phyloP scores from a whole-genome alignment of 1,140 invertebrate genomes.

The Ylistrum balloti region DNA sequence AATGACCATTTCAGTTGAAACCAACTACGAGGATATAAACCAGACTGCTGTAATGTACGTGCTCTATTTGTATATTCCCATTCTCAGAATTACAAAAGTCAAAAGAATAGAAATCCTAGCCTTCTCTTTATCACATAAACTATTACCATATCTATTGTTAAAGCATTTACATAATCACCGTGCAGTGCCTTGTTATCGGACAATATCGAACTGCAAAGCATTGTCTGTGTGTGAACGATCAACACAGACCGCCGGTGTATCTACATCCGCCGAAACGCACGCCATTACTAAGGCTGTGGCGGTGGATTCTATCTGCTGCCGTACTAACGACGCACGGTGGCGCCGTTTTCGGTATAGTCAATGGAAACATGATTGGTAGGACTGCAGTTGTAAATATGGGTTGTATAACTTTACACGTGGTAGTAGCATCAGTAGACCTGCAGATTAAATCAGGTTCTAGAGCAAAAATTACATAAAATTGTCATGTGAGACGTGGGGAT shows the following conservation, averaged over 20 bases:
- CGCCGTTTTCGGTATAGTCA: neutral
- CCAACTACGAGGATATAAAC: no score
- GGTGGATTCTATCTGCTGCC: neutral
- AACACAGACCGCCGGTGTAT: neutral
- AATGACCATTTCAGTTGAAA: no score
- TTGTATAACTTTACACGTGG: neutral
- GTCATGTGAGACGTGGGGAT: neutral
- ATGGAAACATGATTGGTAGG: neutral
- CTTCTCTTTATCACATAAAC: neutral
- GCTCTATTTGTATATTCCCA: no score
- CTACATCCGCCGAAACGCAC: neutral
- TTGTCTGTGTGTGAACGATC: no score
- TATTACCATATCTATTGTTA: neutral
- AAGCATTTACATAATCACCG: neutral
- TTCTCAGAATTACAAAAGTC: no score
- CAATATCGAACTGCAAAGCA: no score
- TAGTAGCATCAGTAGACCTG: neutral
- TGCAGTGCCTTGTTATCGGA: neutral
- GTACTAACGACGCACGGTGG: neutral
- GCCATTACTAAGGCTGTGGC: neutral
- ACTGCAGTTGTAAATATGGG: neutral
- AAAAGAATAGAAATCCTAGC: neutral
- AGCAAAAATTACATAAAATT: neutral
- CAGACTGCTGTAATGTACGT: no score
- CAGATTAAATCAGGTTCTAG: neutral